Evolutionary conservation across 1,140 invertebrate genomes (phyloP), one percentile per base, ranked within the genome.

Genomic region (Drosophila sproati): DNA sequence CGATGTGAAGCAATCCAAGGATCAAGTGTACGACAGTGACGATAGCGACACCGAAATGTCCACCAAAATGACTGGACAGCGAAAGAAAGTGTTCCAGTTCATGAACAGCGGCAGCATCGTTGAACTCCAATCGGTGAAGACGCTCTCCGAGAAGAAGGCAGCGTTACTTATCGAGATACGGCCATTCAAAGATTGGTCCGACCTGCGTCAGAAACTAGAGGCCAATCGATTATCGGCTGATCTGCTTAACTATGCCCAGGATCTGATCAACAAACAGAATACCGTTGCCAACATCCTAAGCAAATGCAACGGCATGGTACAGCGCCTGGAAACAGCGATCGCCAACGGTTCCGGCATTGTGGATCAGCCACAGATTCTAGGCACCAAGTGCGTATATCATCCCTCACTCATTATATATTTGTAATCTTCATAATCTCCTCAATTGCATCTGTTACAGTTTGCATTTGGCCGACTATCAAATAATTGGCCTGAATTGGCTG

Each of bases 401-500:
- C 34, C 10, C 39, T n/a, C 3, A n/a, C 0, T 5, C 5, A 12
- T 1, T 20, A 3, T 29, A 20, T 20, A 6, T 8, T 28, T 43
- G 0, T 3, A 12, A 7, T 0, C 35, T 35, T 3, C 51, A 28
- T 39, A 43, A 37, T 37, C 20, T 20, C 2, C 0, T 29, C 8
- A 6, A 8, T 39, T 5, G 2, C 7, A 41, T 60, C 2, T n/a
- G 8, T 48, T 56, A 73, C 82, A 95, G 95, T 41, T 93, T 96
- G 64, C 95, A 94, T 83, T 93, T 99, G 73, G 96, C 97, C 4
- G 95, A 95, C 12, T 99, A 99, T 93, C 98, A 99, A 93, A 94
- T 99, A 93, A 95, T 99, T 29, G 98, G 98, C 5, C 93, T 99
- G 0, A 99, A 99, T 92, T 99, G 98, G 98, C 93, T 99, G 0